Evolutionary conservation across 2,797 vertebrate species (phyloP), one percentile per base, ranked within the genome.

Genomic region (Neosilurus hyrtlii): DNA sequence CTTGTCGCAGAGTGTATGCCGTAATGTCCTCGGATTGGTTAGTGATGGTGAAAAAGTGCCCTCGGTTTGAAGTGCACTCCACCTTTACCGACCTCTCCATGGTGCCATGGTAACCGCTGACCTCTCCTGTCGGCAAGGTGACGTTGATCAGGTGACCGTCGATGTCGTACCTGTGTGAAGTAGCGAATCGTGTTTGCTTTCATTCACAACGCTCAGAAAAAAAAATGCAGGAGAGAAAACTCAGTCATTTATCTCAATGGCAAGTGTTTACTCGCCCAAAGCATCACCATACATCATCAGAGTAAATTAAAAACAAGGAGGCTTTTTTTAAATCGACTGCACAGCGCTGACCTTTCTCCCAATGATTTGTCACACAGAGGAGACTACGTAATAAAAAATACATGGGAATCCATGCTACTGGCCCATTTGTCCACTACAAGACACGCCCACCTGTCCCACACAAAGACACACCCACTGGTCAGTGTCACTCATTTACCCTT

Each of bases 141-240:
- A 93, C 93, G 1, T 96, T 97, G 90, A 95, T 96, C 89, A 97
- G 92, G 87, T 96, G 95, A 81, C 96, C 96, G 26, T 96, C 93
- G 0, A 90, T 88, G 87, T 96, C 95, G 80, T 97, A 97, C 89
- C 96, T 97, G 87, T 16, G 71, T n/a, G 80, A 67, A 56, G 15
- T 85, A 26, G 63, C 6, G 3, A 18, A 56, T n/a, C 3, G 24
- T 30, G 15, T 73, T 16, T 54, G 70, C n/a, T 72, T 52, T 24
- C 68, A 15, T 5, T 22, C 22, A 3, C 2, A 22, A 22, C 1
- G 11, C 3, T 67, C 30, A 16, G 4, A 20, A 63, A 26, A 52
- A 71, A 68, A 43, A 68, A 68, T 3, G 0, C 43, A 5, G 43
- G 8, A 43, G 43, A 43, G 5, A 15, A 15, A 15, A 16, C 26